phyloP scores from a whole-genome alignment of 2,797 vertebrate species.

The Thamnophis elegans region DNA sequence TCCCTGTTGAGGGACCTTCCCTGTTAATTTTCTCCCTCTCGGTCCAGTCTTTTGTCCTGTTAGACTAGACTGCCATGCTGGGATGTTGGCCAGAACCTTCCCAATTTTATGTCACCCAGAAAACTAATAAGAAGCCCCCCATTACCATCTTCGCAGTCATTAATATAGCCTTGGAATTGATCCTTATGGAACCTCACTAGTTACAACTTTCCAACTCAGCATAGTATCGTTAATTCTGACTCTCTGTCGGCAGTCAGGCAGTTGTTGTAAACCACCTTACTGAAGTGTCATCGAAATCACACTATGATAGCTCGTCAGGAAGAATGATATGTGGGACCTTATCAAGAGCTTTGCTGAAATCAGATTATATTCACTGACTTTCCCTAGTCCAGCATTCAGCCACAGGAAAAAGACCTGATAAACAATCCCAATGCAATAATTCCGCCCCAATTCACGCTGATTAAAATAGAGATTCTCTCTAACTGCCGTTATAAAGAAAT shows the following conservation, averaged over 20 bases:
- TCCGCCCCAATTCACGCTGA: background rate
- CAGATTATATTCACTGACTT: background rate
- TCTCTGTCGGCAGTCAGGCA: background rate
- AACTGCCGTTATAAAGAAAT: background rate
- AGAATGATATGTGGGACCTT: background rate
- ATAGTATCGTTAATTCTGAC: background rate
- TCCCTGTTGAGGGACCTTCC: background rate
- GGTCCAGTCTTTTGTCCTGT: background rate
- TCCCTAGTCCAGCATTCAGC: background rate
- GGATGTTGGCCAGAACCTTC: background rate
- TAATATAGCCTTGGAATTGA: background rate
- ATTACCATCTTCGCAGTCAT: background rate
- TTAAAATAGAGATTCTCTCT: background rate
- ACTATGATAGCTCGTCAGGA: background rate
- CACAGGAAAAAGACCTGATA: background rate
- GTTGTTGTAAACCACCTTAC: background rate
- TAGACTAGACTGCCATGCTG: background rate
- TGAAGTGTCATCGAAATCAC: background rate
- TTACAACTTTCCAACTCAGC: background rate
- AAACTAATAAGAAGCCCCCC: background rate
- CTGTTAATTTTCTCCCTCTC: background rate
- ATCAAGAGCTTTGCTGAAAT: background rate
- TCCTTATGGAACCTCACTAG: background rate
- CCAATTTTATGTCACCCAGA: background rate
- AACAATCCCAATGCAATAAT: background rate